A percentile compares a stretch with the other conserved stretches of the same genome.
These are phyloP conservation scores for Chloroceryle amazona DNA, from an alignment of 2,797 vertebrate genomes.

Conservation along the genomic window DNA sequence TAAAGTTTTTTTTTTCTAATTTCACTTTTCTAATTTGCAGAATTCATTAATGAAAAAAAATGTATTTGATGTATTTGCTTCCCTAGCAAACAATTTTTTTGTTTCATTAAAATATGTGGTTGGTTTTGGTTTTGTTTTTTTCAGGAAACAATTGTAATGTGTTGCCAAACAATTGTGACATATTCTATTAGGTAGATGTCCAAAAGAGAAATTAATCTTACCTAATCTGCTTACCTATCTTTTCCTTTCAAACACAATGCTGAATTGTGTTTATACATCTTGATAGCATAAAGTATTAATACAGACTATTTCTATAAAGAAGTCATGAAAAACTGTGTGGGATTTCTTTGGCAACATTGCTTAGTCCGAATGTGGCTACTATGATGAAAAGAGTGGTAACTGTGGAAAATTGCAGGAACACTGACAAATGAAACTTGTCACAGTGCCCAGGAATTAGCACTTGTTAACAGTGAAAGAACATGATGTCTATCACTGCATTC, in stretches of 20 bases:
- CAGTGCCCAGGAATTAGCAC: constrained; percentile 46
- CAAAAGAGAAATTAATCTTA: neutral
- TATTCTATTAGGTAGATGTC: neutral
- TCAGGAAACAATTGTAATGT: constrained; percentile 39
- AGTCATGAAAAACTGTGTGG: constrained; percentile 9
- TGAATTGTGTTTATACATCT: neutral
- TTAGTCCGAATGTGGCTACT: constrained; percentile 1
- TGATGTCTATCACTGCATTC: constrained; percentile 38
- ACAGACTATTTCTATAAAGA: neutral
- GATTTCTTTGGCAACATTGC: constrained; percentile 34
- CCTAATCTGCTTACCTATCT: neutral
- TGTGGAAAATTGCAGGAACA: constrained; percentile 56
- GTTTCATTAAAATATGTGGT: neutral
- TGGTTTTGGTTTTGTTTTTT: neutral
- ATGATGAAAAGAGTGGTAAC: neutral
- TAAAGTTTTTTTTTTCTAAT: neutral
- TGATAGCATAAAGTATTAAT: constrained; percentile 17
- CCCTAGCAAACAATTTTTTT: neutral
- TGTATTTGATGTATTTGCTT: neutral
- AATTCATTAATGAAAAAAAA: neutral
- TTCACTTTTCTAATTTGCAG: neutral
- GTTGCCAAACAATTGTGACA: constrained; percentile 23
- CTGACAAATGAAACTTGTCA: constrained; percentile 64
- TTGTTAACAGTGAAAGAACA: constrained; percentile 26
- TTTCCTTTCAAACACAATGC: constrained; percentile 14